Evolutionary conservation across 2,797 vertebrate genomes (phyloP).

Genomic region (Pangasius krempfi): DNA sequence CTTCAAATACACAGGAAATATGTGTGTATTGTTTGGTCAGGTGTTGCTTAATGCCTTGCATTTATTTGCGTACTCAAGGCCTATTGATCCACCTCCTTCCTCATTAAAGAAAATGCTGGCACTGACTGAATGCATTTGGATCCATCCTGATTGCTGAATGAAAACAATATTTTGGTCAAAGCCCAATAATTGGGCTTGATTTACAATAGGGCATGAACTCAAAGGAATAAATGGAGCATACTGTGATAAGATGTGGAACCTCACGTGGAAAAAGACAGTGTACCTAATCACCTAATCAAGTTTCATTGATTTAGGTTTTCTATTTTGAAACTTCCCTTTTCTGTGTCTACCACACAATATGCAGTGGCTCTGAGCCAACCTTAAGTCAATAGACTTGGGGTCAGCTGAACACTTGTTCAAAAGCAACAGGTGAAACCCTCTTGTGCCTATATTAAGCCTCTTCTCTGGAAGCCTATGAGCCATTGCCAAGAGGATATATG

Average conservation of each 20-base stretch:
- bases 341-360: conserved; percentile 33
- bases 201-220: conserved; percentile 11
- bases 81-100: conserved; percentile 29
- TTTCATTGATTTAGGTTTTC: conserved; percentile 8
- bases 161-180: conserved; percentile 27
- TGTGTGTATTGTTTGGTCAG: conserved; percentile 53
- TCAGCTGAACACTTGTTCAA: conserved; percentile 52
- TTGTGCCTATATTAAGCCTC: conserved; percentile 45
- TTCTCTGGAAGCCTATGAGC: conserved; percentile 45
- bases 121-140: conserved; percentile 33
- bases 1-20: conserved; percentile 49
- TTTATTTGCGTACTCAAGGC: conserved; percentile 38
- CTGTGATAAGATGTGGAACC: not conserved
- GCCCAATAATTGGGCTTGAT: conserved; percentile 5
- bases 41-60: conserved; percentile 39
- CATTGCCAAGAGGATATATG: conserved; percentile 55
- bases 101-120: conserved; percentile 50
- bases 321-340: conserved; percentile 11
- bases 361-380: conserved; percentile 26
- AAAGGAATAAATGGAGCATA: not conserved
- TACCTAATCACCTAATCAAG: conserved; percentile 1
- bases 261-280: not conserved
- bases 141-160: conserved; percentile 13
- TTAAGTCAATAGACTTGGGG: conserved; percentile 44
- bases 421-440: conserved; percentile 61